A percentile compares a stretch with the other conserved stretches of the same genome.
Evolutionary conservation across 2,888 invertebrate genomes (phyloP).

Genomic region (Melolontha melolontha): DNA sequence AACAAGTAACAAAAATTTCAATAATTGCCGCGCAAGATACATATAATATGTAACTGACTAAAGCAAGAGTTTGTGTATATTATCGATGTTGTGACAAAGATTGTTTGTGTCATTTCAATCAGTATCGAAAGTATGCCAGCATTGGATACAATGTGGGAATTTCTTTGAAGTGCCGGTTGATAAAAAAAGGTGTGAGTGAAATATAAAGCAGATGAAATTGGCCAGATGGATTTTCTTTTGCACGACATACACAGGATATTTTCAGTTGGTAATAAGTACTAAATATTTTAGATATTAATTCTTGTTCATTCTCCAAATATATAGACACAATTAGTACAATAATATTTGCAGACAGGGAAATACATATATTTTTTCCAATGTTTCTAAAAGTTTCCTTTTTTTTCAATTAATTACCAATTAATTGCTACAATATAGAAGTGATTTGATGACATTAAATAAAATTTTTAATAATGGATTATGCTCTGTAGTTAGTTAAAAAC

Average conservation of each 20-base stretch:
- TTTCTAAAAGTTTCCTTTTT: too few relatives aligned
- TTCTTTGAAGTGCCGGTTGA: slow-evolving; percentile 33
- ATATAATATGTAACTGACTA: not conserved
- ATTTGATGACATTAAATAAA: too few relatives aligned
- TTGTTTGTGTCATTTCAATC: slow-evolving; percentile 12
- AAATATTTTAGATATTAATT: too few relatives aligned
- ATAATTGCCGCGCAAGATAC: slow-evolving; percentile 6
- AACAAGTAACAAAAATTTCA: slow-evolving; percentile 33
- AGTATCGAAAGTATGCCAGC: slow-evolving; percentile 8
- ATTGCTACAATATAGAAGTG: too few relatives aligned
- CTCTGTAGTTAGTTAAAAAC: too few relatives aligned
- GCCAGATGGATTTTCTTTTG: slow-evolving; percentile 1
- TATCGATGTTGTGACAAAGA: not conserved
- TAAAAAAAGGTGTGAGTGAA: slow-evolving; percentile 27
- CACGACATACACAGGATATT: slow-evolving; percentile 33
- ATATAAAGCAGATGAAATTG: slow-evolving; percentile 28
- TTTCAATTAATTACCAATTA: too few relatives aligned
- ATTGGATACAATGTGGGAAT: slow-evolving; percentile 3
- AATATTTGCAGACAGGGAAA: too few relatives aligned
- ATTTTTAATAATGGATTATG: too few relatives aligned
- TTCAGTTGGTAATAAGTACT: slow-evolving; percentile 19
- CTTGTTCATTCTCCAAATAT: too few relatives aligned
- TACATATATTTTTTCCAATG: too few relatives aligned
- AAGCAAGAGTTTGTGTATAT: too few relatives aligned
- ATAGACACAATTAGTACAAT: too few relatives aligned